Base-by-base conservation (phyloP, 2,888 invertebrate species). In the Trichogramma dendrolimi region DNA sequence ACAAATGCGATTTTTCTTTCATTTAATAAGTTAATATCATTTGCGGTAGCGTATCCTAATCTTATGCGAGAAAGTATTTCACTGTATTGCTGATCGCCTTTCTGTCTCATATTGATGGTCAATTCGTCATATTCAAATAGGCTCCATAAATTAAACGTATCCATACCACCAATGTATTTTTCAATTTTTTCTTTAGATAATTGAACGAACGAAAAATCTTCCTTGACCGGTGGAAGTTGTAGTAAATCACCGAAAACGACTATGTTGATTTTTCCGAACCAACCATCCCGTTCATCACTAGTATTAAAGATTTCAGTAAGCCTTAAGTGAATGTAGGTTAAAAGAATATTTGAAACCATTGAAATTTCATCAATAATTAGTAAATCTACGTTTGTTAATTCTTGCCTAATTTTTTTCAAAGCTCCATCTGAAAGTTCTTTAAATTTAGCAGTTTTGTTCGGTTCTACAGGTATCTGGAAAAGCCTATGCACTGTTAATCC, bases 201-300 rank as follows among this genome's bases (percentile, higher is more conserved):
- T 59, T 65, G 64, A 47, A 67, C 60, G 57, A 66, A 70, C 69
- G 41, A 69, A 63, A 72, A 69, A 51, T 69, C 60, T 67, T 71
- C 69, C 50, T 68, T 67, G 7, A 73, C 71, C 4, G 74, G 72
- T 2, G 72, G 73, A 43, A 75, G 70, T 61, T 74, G 73, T 50
- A 75, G 66, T n/a, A 75, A 68, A 67, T 75, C 74, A 11, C 74
- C 73, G 56, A 75, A 70, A 4, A 74, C 57, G 50, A 75, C 48
- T 38, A 74, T 59, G 65, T 74, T 67, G 56, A 64, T 71, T 53
- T 67, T 68, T 5, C 72, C 73, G 64, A 75, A 74, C 71, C 71
- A 73, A n/a, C 71, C 73, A 69, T 72, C 60, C 6, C 68, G 57
- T n/a, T 54, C 51, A 42, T 73, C 70, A 41, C 53, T 54, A 5